Conservation (phyloP, 2,888 invertebrate species). For the Mesorhabditis spiculigera region DNA sequence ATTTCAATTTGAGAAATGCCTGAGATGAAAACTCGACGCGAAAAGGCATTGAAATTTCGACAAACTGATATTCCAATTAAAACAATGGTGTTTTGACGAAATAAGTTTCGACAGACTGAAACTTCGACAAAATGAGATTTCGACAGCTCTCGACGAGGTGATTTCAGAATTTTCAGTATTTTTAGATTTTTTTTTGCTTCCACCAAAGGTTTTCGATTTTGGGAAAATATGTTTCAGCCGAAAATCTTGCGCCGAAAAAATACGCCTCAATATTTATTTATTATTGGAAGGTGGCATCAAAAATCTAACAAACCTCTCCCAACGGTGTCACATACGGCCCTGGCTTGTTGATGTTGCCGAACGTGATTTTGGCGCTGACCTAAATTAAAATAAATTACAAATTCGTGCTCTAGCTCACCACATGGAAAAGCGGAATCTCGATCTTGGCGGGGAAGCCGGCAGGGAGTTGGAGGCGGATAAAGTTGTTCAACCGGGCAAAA, state of each 20-base stretch:
- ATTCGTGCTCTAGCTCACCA: constrained; percentile 14
- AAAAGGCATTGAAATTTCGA: too few relatives aligned
- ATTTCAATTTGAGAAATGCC: too few relatives aligned
- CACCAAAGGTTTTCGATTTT: not conserved
- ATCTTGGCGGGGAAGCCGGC: constrained; percentile 65
- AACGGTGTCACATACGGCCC: constrained; percentile 31
- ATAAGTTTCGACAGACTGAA: too few relatives aligned
- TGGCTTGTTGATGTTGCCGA: constrained; percentile 44
- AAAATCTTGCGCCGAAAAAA: not conserved
- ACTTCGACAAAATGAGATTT: too few relatives aligned
- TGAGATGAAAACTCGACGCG: too few relatives aligned
- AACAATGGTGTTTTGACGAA: too few relatives aligned
- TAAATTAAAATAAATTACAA: not conserved
- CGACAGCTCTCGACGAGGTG: too few relatives aligned
- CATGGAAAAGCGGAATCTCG: constrained; percentile 46
- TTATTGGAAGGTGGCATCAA: too few relatives aligned
- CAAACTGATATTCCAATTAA: too few relatives aligned
- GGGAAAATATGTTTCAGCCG: not conserved
- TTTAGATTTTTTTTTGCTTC: not conserved
- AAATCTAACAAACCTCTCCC: constrained; percentile 13
- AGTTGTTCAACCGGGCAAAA: constrained; percentile 93
- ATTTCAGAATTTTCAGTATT: too few relatives aligned
- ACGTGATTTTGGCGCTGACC: constrained; percentile 36
- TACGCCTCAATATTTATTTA: too few relatives aligned
- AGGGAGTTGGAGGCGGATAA: constrained; percentile 95